A percentile compares a stretch with the other conserved stretches of the same genome.
Evolutionary conservation across 2,113 vertebrate species (phyloP).

Genomic region (Sebastes schlegelii): DNA sequence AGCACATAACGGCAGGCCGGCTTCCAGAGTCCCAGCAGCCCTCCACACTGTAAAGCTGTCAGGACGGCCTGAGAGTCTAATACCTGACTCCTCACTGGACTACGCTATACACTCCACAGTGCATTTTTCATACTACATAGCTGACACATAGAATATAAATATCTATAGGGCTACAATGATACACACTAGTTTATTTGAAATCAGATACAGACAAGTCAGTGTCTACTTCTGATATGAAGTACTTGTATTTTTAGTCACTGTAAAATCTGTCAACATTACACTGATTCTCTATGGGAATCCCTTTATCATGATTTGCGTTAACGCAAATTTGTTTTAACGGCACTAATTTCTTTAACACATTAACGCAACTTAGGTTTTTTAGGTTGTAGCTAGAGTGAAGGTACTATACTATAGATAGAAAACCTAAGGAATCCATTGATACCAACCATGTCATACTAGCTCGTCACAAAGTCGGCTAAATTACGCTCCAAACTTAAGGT

Average conservation of each 20-base stretch:
- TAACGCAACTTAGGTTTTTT: too few species aligned
- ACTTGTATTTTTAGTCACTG: neutral
- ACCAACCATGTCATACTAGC: too few species aligned
- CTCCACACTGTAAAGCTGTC: constrained; percentile 70
- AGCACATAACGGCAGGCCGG: constrained; percentile 38
- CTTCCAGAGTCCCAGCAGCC: constrained; percentile 60
- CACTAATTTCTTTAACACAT: too few species aligned
- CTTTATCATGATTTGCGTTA: too few species aligned
- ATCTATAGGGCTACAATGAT: neutral
- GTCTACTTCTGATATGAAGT: neutral
- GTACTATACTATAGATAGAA: too few species aligned
- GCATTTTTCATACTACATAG: constrained; percentile 17
- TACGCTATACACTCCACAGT: neutral
- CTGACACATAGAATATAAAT: constrained; percentile 14
- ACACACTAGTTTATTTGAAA: constrained; percentile 5
- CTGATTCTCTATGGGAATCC: neutral
- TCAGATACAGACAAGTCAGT: neutral
- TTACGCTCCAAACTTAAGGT: too few species aligned
- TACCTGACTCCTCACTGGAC: constrained; percentile 48
- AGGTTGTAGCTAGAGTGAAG: too few species aligned
- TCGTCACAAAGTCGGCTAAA: too few species aligned
- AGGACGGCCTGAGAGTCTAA: constrained; percentile 49
- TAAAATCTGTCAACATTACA: neutral
- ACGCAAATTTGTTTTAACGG: too few species aligned
- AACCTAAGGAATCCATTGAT: too few species aligned